Percentiles rank a stretch among this genome's conserved stretches.
These are phyloP conservation scores for Melanotaenia maccullochi DNA, from an alignment of 2,797 vertebrate species.

Conservation along the genomic window DNA sequence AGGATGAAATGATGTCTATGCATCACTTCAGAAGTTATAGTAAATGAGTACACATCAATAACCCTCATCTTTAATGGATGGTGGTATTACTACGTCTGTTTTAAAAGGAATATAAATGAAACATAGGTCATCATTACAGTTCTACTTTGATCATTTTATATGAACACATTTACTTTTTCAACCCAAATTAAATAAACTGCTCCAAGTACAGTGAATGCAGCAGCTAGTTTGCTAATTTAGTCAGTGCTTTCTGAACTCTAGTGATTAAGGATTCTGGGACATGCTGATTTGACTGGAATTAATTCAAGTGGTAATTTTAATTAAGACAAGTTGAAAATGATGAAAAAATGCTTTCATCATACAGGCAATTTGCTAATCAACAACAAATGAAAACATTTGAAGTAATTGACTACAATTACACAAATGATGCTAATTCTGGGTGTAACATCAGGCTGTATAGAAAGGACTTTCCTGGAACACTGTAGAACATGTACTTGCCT, in stretches of 20 bases:
- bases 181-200: conserved; percentile 23
- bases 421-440: conserved; percentile 2
- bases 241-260: conserved; percentile 27
- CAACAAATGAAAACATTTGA: conserved; percentile 24
- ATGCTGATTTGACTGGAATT: conserved; percentile 24
- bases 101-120: background rate
- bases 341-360: conserved; percentile 14
- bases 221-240: conserved; percentile 35
- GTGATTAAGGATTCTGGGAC: conserved; percentile 25
- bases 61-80: background rate
- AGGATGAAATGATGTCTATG: background rate
- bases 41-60: conserved; percentile 1
- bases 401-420: conserved; percentile 19
- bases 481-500: background rate
- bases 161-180: conserved; percentile 14
- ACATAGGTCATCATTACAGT: conserved; percentile 4
- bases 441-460: background rate
- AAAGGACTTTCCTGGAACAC: background rate
- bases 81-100: background rate
- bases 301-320: conserved; percentile 28
- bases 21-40: conserved; percentile 4
- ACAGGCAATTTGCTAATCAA: conserved; percentile 37
- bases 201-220: conserved; percentile 19
- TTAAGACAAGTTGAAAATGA: conserved; percentile 19
- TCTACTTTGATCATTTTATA: conserved; percentile 11